phyloP scores from a whole-genome alignment of 2,113 vertebrate species.

The Phrynosoma platyrhinos region DNA sequence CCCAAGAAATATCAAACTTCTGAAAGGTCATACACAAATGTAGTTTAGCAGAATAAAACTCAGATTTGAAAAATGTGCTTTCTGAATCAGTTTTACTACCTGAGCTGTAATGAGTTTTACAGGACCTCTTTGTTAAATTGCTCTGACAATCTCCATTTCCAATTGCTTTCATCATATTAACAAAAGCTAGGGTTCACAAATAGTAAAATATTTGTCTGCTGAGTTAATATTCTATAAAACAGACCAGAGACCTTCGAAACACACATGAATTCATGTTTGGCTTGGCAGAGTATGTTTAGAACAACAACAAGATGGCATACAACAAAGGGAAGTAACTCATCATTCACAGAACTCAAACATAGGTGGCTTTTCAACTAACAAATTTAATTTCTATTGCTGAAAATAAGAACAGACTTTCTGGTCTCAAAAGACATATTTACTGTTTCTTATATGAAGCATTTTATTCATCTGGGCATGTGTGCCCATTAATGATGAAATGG shows the following conservation, averaged over 20 bases:
- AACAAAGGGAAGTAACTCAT: conserved; percentile 54
- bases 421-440: background rate
- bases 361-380: conserved; percentile 54
- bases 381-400: conserved; percentile 50
- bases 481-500: too few species aligned
- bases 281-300: conserved; percentile 61
- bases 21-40: conserved; percentile 77
- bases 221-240: conserved; percentile 71
- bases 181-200: conserved; percentile 82
- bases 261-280: conserved; percentile 68
- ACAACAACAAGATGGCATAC: conserved; percentile 62
- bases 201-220: conserved; percentile 76
- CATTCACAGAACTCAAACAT: conserved; percentile 67
- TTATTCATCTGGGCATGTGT: too few species aligned
- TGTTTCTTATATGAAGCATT: background rate
- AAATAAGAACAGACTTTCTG: background rate
- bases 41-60: conserved; percentile 80
- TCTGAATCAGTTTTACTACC: conserved; percentile 79
- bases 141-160: conserved; percentile 83
- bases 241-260: conserved; percentile 72
- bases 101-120: conserved; percentile 78
- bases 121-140: conserved; percentile 80
- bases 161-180: conserved; percentile 81
- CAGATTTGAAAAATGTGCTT: conserved; percentile 79
- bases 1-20: conserved; percentile 63